phyloP scores from a whole-genome alignment of 2,888 invertebrate species.

The Lasioglossum leucozonium region DNA sequence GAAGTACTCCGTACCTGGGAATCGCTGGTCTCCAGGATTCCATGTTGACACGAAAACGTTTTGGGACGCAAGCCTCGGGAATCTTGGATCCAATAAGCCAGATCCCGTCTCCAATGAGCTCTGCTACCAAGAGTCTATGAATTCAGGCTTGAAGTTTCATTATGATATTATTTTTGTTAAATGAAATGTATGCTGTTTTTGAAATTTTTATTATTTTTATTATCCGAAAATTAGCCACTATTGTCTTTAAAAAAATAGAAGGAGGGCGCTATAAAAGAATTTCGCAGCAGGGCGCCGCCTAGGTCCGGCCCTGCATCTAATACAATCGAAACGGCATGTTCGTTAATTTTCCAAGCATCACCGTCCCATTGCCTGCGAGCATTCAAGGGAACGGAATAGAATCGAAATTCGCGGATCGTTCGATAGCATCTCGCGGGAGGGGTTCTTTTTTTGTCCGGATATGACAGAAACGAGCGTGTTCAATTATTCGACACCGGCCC shows the following conservation, averaged over 20 bases:
- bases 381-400: not conserved
- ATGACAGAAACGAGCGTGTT: constrained; percentile 67
- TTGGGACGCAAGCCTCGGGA: not conserved
- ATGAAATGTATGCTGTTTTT: no score
- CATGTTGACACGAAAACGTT: not conserved
- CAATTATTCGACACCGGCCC: constrained; percentile 71
- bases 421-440: constrained; percentile 26
- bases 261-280: no score
- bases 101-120: not conserved
- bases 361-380: not conserved
- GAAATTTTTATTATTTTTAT: no score
- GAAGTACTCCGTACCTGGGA: not conserved
- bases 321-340: not conserved
- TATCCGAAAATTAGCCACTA: no score
- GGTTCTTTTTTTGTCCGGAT: constrained; percentile 5
- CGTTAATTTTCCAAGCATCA: not conserved
- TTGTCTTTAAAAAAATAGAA: no score
- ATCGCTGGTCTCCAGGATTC: not conserved
- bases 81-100: not conserved
- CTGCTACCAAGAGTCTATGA: no score
- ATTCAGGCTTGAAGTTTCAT: no score
- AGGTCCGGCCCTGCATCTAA: no score
- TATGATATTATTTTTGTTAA: no score
- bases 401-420: not conserved
- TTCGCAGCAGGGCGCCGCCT: no score